Conservation (phyloP, 2,113 vertebrate genomes). For the Struthio camelus region DNA sequence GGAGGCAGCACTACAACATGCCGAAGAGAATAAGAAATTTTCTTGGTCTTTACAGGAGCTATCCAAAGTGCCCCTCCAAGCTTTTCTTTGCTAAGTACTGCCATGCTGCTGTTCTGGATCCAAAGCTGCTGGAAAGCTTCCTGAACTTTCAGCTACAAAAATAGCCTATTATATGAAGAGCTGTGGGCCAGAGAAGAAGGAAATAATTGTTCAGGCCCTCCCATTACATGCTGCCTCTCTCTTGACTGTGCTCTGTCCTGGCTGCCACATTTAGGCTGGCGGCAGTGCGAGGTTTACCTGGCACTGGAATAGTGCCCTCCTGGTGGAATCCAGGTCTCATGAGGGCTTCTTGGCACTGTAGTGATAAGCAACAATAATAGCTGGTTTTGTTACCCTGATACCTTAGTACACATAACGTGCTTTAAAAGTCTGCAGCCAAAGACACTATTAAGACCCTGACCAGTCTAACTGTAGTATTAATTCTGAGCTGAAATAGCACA, state of each 20-base stretch:
- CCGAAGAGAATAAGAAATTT: background rate
- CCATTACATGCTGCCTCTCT: background rate
- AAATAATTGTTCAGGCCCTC: background rate
- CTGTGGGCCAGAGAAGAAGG: background rate
- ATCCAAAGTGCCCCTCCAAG: background rate
- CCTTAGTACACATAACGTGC: background rate
- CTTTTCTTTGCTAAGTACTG: background rate
- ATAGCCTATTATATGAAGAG: background rate
- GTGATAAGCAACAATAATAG: background rate
- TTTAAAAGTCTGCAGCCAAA: background rate
- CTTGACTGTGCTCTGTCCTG: background rate
- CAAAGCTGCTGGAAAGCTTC: background rate
- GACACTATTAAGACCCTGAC: background rate
- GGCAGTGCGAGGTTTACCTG: background rate
- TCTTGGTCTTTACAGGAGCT: background rate
- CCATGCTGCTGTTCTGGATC: background rate
- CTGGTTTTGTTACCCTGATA: background rate
- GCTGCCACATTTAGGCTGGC: background rate
- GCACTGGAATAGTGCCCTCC: background rate
- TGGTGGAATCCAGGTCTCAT: accelerated
- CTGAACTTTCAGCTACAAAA: background rate
- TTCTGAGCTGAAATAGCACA: background rate
- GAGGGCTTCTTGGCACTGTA: background rate
- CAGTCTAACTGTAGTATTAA: background rate
- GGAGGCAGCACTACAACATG: background rate